A percentile compares a stretch with the other conserved stretches of the same genome.
Evolutionary conservation across 1,140 invertebrate species (phyloP).

Genomic region (Mamestra configurata): DNA sequence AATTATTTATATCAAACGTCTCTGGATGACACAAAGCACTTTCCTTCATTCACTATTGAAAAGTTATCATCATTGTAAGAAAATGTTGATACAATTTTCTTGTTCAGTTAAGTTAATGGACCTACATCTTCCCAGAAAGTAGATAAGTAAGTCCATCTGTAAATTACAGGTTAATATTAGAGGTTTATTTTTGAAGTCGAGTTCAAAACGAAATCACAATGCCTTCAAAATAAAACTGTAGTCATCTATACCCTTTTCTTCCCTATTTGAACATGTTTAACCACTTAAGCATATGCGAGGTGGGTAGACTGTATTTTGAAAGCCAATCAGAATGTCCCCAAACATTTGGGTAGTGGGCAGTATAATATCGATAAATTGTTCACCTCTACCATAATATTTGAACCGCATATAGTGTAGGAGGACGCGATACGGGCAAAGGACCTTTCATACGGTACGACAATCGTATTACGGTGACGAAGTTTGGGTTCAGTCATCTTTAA

Average conservation of each 20-base stretch:
- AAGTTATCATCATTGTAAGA: too few species aligned
- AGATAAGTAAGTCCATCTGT: too few species aligned
- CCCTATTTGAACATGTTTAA: conserved; percentile 32
- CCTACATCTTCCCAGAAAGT: too few species aligned
- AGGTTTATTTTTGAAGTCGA: not conserved
- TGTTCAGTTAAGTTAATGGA: too few species aligned
- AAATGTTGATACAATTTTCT: too few species aligned
- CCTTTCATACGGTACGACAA: conserved; percentile 12
- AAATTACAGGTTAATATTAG: too few species aligned
- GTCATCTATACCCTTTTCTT: not conserved
- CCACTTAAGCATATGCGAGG: conserved; percentile 42
- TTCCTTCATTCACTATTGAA: too few species aligned
- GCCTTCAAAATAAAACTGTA: not conserved
- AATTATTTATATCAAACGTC: too few species aligned
- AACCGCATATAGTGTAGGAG: conserved; percentile 32
- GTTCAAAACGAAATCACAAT: not conserved
- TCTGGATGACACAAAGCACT: too few species aligned
- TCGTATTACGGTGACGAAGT: not conserved
- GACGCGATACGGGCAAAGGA: conserved; percentile 2
- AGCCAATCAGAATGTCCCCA: conserved; percentile 46
- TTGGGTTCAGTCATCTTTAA: not conserved
- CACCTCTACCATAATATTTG: conserved; percentile 30
- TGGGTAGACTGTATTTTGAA: conserved; percentile 33
- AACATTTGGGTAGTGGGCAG: conserved; percentile 45
- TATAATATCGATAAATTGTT: conserved; percentile 55